These are phyloP conservation scores for Brachylomia viminalis DNA, from an alignment of 2,888 invertebrate species.

Conservation along the genomic window DNA sequence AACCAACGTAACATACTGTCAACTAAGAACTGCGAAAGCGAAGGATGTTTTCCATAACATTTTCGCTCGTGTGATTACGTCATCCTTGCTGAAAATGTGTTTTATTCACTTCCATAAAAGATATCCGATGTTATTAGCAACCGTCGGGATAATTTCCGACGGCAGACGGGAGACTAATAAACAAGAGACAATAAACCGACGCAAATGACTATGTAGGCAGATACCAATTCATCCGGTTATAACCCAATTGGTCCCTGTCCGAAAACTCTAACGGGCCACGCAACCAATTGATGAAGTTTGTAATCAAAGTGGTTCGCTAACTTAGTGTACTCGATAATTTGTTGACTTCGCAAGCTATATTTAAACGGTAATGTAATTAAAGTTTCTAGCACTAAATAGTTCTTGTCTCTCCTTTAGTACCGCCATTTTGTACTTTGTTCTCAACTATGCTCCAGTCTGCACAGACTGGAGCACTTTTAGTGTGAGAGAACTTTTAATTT, in stretches of 20 bases:
- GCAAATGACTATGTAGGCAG: slow-evolving; percentile 35
- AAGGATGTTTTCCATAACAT: background rate
- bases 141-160: slow-evolving; percentile 36
- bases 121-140: slow-evolving; percentile 32
- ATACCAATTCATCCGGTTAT: slow-evolving; percentile 37
- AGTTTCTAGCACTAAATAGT: slow-evolving; percentile 30
- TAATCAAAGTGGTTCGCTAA: slow-evolving; percentile 24
- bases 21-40: background rate
- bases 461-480: slow-evolving; percentile 27
- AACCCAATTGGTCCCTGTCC: slow-evolving; percentile 49
- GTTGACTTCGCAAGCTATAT: slow-evolving; percentile 23
- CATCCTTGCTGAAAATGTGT: slow-evolving; percentile 17
- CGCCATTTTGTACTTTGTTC: slow-evolving; percentile 31
- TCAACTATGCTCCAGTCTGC: slow-evolving; percentile 15
- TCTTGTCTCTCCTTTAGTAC: slow-evolving; percentile 13
- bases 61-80: background rate
- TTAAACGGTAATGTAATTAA: slow-evolving; percentile 16
- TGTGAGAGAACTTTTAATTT: slow-evolving; percentile 40
- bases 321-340: slow-evolving; percentile 19
- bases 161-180: slow-evolving; percentile 46
- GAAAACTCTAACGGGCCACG: slow-evolving; percentile 39
- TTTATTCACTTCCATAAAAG: slow-evolving; percentile 29
- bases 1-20: background rate
- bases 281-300: slow-evolving; percentile 28
- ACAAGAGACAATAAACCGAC: slow-evolving; percentile 48